Conservation (phyloP, 2,888 invertebrate species). For the Nemapogon koenigi region DNA sequence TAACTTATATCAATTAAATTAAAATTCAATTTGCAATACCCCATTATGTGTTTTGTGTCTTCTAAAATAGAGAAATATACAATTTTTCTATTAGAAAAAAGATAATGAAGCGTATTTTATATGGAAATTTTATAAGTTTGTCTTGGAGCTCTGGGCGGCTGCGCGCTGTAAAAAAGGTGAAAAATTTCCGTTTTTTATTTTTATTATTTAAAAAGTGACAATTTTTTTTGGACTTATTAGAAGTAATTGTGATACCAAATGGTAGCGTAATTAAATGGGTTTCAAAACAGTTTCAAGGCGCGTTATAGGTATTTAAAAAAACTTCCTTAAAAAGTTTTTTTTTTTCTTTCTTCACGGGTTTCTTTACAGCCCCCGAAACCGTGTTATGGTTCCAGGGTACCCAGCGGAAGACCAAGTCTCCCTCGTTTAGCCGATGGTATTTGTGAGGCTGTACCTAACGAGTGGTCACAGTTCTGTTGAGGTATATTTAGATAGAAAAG, state of each 20-base stretch:
- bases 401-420: no score
- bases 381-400: no score
- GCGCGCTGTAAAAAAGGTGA: constrained; percentile 31
- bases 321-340: background rate
- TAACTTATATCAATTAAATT: constrained; percentile 12
- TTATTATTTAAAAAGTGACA: no score
- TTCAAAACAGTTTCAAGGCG: background rate
- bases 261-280: background rate
- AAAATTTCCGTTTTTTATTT: background rate
- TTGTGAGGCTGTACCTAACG: no score
- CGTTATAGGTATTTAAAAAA: background rate
- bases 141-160: constrained; percentile 40
- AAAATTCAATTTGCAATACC: constrained; percentile 22
- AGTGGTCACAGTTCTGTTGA: no score
- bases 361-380: no score
- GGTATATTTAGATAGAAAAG: no score
- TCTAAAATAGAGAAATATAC: constrained; percentile 22
- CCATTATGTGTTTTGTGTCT: constrained; percentile 20
- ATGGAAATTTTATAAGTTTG: constrained; percentile 58
- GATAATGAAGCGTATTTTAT: constrained; percentile 60
- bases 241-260: background rate
- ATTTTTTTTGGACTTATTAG: no score
- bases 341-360: no score
- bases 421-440: no score
- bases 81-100: constrained; percentile 58